These are phyloP conservation scores for Thysanoteuthis rhombus DNA, from an alignment of 2,888 invertebrate species.

Conservation along the genomic window DNA sequence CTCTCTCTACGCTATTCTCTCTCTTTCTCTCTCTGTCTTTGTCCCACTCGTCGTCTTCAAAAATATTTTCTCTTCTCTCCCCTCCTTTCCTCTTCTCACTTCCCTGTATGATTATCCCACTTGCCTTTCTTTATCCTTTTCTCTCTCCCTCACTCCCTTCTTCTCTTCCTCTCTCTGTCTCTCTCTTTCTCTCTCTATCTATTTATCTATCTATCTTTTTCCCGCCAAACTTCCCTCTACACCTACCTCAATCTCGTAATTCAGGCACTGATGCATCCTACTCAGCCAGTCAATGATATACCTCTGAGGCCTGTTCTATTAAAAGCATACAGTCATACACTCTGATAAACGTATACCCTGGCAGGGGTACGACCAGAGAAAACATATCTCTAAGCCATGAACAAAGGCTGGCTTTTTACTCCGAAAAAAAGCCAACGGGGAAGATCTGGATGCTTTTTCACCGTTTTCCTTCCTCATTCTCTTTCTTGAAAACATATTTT, in stretches of 20 bases:
- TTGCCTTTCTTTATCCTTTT: no score
- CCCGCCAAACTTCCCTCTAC: background rate
- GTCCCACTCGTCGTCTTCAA: no score
- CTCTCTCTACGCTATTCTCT: background rate
- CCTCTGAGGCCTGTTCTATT: no score
- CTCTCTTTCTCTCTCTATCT: background rate
- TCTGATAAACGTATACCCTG: no score
- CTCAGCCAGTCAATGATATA: no score
- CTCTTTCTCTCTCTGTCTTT: background rate
- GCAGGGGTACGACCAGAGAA: no score
- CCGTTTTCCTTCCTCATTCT: background rate
- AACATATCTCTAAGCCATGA: no score
- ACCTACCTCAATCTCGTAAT: background rate
- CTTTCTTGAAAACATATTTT: background rate
- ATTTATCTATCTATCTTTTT: background rate
- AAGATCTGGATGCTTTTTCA: background rate
- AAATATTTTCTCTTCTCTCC: no score
- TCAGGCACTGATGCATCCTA: background rate
- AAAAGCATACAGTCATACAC: no score
- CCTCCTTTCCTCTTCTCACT: no score
- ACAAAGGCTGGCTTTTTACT: no score
- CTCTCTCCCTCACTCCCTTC: background rate
- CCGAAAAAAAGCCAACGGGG: background rate
- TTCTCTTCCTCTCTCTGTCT: background rate
- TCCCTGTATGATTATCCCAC: no score